Base-by-base conservation (phyloP, 1,140 invertebrate genomes). In the Scaptomyza hsui region DNA sequence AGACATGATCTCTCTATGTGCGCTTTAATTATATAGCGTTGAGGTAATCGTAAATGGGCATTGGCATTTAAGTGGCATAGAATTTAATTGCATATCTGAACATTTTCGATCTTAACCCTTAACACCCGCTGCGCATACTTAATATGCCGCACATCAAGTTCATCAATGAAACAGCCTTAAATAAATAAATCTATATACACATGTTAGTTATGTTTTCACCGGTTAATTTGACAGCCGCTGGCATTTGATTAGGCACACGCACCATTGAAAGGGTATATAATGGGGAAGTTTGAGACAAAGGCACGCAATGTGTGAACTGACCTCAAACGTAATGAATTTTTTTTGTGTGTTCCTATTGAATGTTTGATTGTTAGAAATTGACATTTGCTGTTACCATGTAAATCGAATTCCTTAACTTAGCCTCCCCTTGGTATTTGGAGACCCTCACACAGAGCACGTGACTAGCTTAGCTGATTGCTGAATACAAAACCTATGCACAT, bases 51-150 rank as follows among this genome's bases (percentile, higher is more conserved):
- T 81, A 78, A 69, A 81, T 82, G 78, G 73, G 48, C 68, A 81
- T 82, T 37, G 32, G 12, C n/a, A 49, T 26, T 56, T 64, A 70
- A 70, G 26, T 63, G 60, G 67, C 60, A 70, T 64, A 77, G 78
- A 80, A 82, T 71, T 73, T 80, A 80, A 80, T 80, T 81, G 78
- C 68, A 80, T 81, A 69, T 70, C 12, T 21, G 6, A 37, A 21
- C 18, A 7, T 7, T 26, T 16, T 18, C 3, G 5, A 13, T 39
- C 10, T 12, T 39, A 21, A n/a, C 32, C 16, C 41, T 24, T 26
- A 3, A 19, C 59, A 55, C 67, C 49, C 67, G 44, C 67, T 70
- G 67, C 60, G 60, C 55, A 70, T 64, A 70, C 67, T 70, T 70
- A 70, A 70, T 70, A 70, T 70, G 67, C 67, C 16, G 13, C 24